Percentiles rank a stretch among this genome's conserved stretches.
These are phyloP conservation scores for Lumbricus terrestris DNA, from an alignment of 2,888 invertebrate genomes.

Conservation along the genomic window DNA sequence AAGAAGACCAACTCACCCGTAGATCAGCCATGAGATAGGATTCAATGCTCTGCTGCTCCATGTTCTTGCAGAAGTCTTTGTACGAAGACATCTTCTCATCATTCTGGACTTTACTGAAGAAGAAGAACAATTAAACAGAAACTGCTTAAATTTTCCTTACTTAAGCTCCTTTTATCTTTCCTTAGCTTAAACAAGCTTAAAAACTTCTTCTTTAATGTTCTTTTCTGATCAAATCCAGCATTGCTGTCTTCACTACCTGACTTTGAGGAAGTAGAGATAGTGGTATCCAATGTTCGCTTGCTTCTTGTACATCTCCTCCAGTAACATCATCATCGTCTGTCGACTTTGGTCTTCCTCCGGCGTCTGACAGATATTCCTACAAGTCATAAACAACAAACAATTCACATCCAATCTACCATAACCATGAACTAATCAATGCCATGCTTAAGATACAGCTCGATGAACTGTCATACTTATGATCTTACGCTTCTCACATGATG, in stretches of 20 bases:
- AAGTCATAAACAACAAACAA: background rate
- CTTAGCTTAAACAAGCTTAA: too few species aligned
- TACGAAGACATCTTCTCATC: constrained; percentile 81
- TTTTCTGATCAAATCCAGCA: too few species aligned
- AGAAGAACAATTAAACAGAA: background rate
- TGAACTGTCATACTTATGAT: too few species aligned
- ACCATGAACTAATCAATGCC: too few species aligned
- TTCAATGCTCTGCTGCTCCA: constrained; percentile 64
- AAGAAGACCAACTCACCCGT: constrained; percentile 63
- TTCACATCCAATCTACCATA: background rate
- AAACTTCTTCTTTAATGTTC: too few species aligned
- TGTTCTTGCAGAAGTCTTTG: constrained; percentile 80
- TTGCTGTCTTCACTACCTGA: constrained; percentile 55
- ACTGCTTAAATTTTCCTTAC: background rate
- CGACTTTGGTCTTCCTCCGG: constrained; percentile 74
- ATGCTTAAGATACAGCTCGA: too few species aligned
- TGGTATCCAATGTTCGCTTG: constrained; percentile 79
- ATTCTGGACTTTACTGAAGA: constrained; percentile 24
- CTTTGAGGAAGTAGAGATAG: constrained; percentile 85
- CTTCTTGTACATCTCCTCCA: constrained; percentile 74
- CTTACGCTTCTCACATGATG: too few species aligned
- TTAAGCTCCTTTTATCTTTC: too few species aligned
- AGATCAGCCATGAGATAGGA: constrained; percentile 74
- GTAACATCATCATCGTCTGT: constrained; percentile 75
- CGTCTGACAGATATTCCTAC: constrained; percentile 73